A percentile compares a stretch with the other conserved stretches of the same genome.
Conservation (phyloP, 2,113 vertebrate species). For the Spheniscus mendiculus region DNA sequence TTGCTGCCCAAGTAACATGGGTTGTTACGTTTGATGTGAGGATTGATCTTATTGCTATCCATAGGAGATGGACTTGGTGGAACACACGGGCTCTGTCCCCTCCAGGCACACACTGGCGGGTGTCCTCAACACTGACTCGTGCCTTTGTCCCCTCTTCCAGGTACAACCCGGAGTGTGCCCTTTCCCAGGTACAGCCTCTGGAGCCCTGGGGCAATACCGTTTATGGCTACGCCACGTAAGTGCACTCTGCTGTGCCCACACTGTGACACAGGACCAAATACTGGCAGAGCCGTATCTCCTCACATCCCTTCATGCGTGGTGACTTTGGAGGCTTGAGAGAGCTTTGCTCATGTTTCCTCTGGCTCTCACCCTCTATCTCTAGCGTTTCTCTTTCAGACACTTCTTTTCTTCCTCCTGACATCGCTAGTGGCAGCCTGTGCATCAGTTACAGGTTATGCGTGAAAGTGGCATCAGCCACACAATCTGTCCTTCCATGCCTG, state of each 20-base stretch:
- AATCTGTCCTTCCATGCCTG: not conserved
- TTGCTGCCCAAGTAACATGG: not conserved
- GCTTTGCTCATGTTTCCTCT: not conserved
- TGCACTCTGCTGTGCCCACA: not conserved
- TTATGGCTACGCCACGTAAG: conserved; percentile 89
- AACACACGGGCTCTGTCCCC: not conserved
- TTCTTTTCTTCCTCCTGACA: not conserved
- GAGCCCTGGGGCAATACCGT: conserved; percentile 85
- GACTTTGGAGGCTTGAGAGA: not conserved
- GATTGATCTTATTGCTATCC: not conserved
- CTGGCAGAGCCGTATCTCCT: not conserved
- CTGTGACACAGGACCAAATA: fast-evolving
- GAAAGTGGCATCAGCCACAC: not conserved
- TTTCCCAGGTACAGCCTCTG: conserved; percentile 79
- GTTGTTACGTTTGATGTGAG: not conserved
- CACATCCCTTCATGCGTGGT: fast-evolving
- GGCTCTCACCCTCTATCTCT: not conserved
- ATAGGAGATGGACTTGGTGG: not conserved
- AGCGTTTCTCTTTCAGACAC: not conserved
- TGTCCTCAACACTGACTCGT: fast-evolving
- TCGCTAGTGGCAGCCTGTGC: not conserved
- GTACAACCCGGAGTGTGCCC: conserved; percentile 78
- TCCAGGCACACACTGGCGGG: not conserved
- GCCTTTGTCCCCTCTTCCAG: conserved; percentile 46
- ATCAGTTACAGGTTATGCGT: not conserved